Evolutionary conservation across 2,888 invertebrate genomes (phyloP).

Genomic region (Drosophila nr. medialis): DNA sequence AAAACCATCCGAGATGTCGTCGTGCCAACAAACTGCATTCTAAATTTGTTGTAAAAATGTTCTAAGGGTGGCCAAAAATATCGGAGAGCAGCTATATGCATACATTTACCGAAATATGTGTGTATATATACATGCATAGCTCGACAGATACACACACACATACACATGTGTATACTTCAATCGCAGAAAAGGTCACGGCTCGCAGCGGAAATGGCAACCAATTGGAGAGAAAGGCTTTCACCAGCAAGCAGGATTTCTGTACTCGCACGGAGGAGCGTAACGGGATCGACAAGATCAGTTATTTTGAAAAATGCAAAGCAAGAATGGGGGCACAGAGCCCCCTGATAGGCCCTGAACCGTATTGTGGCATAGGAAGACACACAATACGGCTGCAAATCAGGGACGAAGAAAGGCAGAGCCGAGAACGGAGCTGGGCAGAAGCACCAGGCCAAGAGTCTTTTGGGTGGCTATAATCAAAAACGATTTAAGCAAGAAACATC

Average conservation of each 20-base stretch:
- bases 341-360: too few relatives aligned
- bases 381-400: too few relatives aligned
- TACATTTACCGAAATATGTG: background rate
- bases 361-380: too few relatives aligned
- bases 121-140: background rate
- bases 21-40: conserved; percentile 62
- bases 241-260: background rate
- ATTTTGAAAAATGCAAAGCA: background rate
- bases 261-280: background rate
- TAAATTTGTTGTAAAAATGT: conserved; percentile 42
- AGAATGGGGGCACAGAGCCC: too few relatives aligned
- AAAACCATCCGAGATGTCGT: conserved; percentile 41
- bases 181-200: conserved; percentile 54
- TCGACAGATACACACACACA: background rate
- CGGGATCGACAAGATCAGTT: too few relatives aligned
- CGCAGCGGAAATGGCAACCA: background rate
- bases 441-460: too few relatives aligned
- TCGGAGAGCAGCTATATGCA: conserved; percentile 20
- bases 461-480: too few relatives aligned
- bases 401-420: too few relatives aligned
- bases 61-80: conserved; percentile 62
- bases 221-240: background rate
- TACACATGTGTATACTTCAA: background rate
- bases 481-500: too few relatives aligned
- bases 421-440: too few relatives aligned